A percentile compares a stretch with the other conserved stretches of the same genome.
phyloP scores from a whole-genome alignment of 2,888 invertebrate species.

The Meliscaeva auricollis region DNA sequence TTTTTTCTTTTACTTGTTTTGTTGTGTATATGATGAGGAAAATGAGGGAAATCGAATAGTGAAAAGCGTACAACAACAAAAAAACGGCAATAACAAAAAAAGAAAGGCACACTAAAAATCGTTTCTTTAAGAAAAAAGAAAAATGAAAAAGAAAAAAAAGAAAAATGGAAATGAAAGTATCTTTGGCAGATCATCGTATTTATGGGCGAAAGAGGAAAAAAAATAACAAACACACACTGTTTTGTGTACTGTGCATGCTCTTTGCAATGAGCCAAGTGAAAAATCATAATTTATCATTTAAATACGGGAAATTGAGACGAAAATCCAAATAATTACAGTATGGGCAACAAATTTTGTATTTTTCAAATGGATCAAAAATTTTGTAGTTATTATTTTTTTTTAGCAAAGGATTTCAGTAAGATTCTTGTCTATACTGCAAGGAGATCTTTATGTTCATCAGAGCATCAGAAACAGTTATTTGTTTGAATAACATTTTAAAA shows the following conservation, averaged over 20 bases:
- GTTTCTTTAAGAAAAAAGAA: slow-evolving; percentile 40
- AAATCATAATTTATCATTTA: slow-evolving; percentile 72
- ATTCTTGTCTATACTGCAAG: no score
- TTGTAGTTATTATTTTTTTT: no score
- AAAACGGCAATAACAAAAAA: slow-evolving; percentile 41
- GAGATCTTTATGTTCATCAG: no score
- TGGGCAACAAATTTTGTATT: slow-evolving; percentile 12
- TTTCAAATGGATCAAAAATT: not conserved
- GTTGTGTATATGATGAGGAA: slow-evolving; percentile 34
- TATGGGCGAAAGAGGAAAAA: slow-evolving; percentile 53
- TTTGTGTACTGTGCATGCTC: slow-evolving; percentile 28
- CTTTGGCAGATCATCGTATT: slow-evolving; percentile 56
- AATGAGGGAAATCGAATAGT: slow-evolving; percentile 70
- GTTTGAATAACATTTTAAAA: no score
- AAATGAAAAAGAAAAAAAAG: slow-evolving; percentile 37
- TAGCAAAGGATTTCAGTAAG: no score
- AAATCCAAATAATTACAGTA: slow-evolving; percentile 44
- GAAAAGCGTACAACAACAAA: slow-evolving; percentile 52
- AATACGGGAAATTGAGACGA: slow-evolving; percentile 65
- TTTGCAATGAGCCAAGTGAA: slow-evolving; percentile 60
- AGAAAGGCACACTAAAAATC: slow-evolving; percentile 60
- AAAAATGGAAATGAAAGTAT: slow-evolving; percentile 71
- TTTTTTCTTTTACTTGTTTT: slow-evolving; percentile 3
- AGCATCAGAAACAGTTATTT: no score
- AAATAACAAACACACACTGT: slow-evolving; percentile 39